Evolutionary conservation across 2,888 invertebrate genomes (phyloP).

Genomic region (Odontothrips loti): DNA sequence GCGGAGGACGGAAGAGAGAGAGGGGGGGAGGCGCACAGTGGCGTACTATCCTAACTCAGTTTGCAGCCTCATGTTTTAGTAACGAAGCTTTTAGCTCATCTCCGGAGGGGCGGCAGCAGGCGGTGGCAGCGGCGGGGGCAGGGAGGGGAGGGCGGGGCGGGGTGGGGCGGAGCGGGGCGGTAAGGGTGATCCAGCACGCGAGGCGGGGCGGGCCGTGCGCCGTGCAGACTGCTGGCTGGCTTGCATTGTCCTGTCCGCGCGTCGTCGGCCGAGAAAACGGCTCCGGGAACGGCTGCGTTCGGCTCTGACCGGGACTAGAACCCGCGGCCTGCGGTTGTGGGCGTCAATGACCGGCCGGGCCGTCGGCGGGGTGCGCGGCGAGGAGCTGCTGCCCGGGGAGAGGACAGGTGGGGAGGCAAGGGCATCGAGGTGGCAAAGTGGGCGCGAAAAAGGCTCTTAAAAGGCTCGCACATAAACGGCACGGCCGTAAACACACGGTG

Average conservation of each 20-base stretch:
- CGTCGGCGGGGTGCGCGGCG: constrained; percentile 59
- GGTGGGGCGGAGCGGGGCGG: background rate
- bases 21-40: background rate
- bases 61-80: constrained; percentile 26
- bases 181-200: background rate
- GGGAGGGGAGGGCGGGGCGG: background rate
- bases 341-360: background rate
- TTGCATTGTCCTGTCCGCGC: too few relatives aligned
- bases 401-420: background rate
- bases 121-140: background rate
- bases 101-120: background rate
- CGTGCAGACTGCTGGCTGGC: background rate
- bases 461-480: constrained; percentile 26
- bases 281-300: too few relatives aligned
- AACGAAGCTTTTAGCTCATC: constrained; percentile 26
- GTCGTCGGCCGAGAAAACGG: too few relatives aligned
- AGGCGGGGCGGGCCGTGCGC: background rate
- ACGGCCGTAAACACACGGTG: constrained; percentile 34
- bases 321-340: background rate
- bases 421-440: constrained; percentile 15
- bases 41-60: constrained; percentile 26
- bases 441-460: constrained; percentile 22
- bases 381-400: constrained; percentile 59
- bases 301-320: too few relatives aligned
- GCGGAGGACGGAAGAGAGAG: background rate